Evolutionary conservation across 1,140 invertebrate genomes (phyloP).

Genomic region (Magallana angulata): DNA sequence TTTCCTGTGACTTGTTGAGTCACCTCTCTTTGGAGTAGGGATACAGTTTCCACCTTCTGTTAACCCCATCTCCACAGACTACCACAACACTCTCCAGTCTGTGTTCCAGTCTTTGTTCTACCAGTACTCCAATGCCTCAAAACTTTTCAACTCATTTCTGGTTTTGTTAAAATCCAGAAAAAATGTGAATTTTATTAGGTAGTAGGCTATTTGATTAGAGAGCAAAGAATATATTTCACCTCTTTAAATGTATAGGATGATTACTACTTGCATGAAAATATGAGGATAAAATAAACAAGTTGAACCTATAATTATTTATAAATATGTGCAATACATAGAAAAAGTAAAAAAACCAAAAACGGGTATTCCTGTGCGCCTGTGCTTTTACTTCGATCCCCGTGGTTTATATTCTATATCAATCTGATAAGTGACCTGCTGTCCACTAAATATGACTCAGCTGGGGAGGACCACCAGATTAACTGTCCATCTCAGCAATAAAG

Average conservation of each 20-base stretch:
- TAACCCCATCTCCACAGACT: background rate
- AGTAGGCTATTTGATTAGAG: too few species aligned
- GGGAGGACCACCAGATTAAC: background rate
- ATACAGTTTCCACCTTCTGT: background rate
- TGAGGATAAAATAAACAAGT: too few species aligned
- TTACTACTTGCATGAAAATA: too few species aligned
- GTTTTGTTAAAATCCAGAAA: too few species aligned
- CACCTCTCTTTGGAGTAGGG: background rate
- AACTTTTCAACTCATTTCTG: background rate
- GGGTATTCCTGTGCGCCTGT: too few species aligned
- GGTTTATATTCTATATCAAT: background rate
- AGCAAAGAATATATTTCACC: too few species aligned
- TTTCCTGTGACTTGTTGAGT: background rate
- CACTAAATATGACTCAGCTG: background rate
- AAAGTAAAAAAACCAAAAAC: too few species aligned
- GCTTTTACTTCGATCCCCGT: too few species aligned
- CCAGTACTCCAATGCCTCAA: background rate
- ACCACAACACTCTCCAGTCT: background rate
- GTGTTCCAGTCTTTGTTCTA: background rate
- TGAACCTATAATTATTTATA: too few species aligned
- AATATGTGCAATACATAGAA: too few species aligned
- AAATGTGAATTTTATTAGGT: too few species aligned
- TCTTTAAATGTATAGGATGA: too few species aligned
- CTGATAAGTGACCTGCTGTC: background rate
- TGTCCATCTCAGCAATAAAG: background rate